A percentile compares a stretch with the other conserved stretches of the same genome.
Conservation (phyloP, 2,888 invertebrate genomes). For the Stenolophus ochropezus region DNA sequence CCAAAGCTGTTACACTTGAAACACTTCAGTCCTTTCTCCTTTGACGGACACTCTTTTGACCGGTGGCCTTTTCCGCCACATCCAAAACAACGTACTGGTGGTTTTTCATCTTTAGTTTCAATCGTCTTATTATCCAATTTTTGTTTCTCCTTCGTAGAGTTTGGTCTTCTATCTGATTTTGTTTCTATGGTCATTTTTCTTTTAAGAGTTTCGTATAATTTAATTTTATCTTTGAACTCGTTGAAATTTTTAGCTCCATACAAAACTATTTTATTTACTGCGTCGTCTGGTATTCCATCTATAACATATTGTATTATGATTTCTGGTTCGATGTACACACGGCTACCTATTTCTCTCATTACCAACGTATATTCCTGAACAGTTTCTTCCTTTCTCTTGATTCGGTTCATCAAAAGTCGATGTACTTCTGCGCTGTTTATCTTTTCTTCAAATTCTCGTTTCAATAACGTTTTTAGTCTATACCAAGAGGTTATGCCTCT, state of each 20-base stretch:
- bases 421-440: conserved; percentile 22
- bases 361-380: conserved; percentile 63
- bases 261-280: conserved; percentile 26
- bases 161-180: no score
- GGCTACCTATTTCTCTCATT: conserved; percentile 66
- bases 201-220: conserved; percentile 10
- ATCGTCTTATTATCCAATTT: background rate
- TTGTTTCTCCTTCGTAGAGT: conserved; percentile 2
- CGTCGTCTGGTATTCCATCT: conserved; percentile 40
- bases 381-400: conserved; percentile 65
- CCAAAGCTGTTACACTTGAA: background rate
- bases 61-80: background rate
- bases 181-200: background rate
- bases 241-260: conserved; percentile 35
- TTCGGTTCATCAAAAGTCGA: conserved; percentile 53
- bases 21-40: background rate
- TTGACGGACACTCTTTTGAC: conserved; percentile 1
- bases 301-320: no score
- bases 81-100: background rate
- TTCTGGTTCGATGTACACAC: background rate
- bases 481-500: conserved; percentile 48
- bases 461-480: conserved; percentile 43
- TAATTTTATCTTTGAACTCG: conserved; percentile 10
- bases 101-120: background rate
- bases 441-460: conserved; percentile 39